Conservation (phyloP, 1,140 invertebrate genomes). For the Helicoverpa zea region DNA sequence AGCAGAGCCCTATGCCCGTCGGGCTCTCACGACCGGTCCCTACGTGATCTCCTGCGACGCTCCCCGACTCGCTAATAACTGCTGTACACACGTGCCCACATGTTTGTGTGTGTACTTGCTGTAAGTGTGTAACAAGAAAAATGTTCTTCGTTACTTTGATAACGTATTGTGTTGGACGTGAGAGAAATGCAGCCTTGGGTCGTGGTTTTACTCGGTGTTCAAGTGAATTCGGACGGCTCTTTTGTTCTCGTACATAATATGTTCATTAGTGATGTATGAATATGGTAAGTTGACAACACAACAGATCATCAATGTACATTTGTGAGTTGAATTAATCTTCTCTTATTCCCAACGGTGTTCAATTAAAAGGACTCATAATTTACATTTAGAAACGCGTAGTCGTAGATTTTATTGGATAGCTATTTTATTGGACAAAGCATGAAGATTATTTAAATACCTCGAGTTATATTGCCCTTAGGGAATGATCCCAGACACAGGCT, state of each 20-base stretch:
- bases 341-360: too few species aligned
- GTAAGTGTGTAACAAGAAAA: slow-evolving; percentile 43
- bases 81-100: not conserved
- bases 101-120: slow-evolving; percentile 2
- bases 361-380: too few species aligned
- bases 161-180: slow-evolving; percentile 35
- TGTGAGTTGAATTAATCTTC: too few species aligned
- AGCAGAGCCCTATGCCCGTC: slow-evolving; percentile 53
- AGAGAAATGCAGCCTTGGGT: not conserved
- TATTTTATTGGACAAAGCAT: not conserved
- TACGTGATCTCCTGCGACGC: slow-evolving; percentile 78
- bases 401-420: not conserved
- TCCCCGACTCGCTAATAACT: slow-evolving; percentile 69
- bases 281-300: too few species aligned
- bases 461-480: not conserved
- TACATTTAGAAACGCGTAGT: not conserved
- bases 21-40: slow-evolving; percentile 63
- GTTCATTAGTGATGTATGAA: too few species aligned
- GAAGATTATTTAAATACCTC: slow-evolving; percentile 14
- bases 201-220: not conserved
- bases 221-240: too few species aligned
- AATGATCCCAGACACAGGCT: slow-evolving; percentile 3
- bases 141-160: slow-evolving; percentile 44
- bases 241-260: too few species aligned
- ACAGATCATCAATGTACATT: too few species aligned